phyloP scores from a whole-genome alignment of 1,140 invertebrate genomes.

The Drosophila insularis region DNA sequence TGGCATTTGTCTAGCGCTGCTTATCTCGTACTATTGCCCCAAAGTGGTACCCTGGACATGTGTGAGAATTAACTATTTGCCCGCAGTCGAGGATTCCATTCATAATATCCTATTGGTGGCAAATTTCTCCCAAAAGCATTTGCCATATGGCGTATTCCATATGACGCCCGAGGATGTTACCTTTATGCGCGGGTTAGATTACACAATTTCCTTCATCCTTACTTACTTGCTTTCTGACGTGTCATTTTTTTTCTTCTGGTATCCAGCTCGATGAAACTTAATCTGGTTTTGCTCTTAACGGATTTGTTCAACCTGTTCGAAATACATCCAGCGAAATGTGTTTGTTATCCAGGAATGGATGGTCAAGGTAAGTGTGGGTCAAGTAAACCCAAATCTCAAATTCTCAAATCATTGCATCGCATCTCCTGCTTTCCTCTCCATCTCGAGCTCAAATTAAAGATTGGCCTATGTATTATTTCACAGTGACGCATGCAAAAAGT shows the following conservation, averaged over 20 bases:
- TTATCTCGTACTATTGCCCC: constrained; percentile 97
- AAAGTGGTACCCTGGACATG: constrained; percentile 90
- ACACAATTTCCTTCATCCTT: background rate
- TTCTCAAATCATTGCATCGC: constrained; percentile 68
- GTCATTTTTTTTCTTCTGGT: constrained; percentile 50
- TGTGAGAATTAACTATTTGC: constrained; percentile 88
- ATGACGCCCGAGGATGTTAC: constrained; percentile 98
- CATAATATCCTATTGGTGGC: constrained; percentile 96
- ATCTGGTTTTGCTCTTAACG: constrained; percentile 96
- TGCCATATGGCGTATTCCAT: constrained; percentile 96
- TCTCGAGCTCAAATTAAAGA: constrained; percentile 29
- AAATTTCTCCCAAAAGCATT: constrained; percentile 91
- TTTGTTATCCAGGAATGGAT: constrained; percentile 89
- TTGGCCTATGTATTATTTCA: constrained; percentile 41
- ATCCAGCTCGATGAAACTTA: constrained; percentile 93
- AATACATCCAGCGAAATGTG: constrained; percentile 94
- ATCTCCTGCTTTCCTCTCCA: constrained; percentile 36
- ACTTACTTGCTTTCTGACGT: background rate
- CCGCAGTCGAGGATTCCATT: constrained; percentile 90
- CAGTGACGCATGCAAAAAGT: constrained; percentile 57
- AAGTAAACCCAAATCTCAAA: background rate
- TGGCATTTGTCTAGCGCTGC: constrained; percentile 93
- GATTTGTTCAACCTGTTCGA: constrained; percentile 98
- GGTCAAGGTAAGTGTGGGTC: constrained; percentile 82
- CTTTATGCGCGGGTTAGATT: constrained; percentile 93